Percentiles rank a stretch among this genome's conserved stretches.
Evolutionary conservation across 2,888 invertebrate genomes (phyloP).

Genomic region (Eueremaeus valkanovi): DNA sequence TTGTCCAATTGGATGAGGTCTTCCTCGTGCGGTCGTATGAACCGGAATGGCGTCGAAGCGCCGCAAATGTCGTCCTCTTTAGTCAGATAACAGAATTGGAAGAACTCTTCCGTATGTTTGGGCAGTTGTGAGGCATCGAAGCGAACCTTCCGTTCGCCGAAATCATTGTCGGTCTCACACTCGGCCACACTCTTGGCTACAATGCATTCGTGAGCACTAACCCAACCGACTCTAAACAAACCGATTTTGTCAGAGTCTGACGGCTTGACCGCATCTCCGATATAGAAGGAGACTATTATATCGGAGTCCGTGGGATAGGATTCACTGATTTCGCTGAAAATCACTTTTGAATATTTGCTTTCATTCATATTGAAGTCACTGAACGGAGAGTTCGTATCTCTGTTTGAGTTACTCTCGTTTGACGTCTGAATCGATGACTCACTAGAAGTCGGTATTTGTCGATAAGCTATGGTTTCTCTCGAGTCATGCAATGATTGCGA

Average conservation of each 20-base stretch:
- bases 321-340: conserved; percentile 20
- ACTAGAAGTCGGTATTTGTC: no score
- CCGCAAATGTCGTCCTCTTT: conserved; percentile 24
- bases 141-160: neutral
- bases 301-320: conserved; percentile 21
- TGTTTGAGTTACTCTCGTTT: no score
- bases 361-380: no score
- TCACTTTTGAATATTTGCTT: conserved; percentile 23
- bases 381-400: no score
- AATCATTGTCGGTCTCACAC: neutral
- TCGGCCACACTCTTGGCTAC: neutral
- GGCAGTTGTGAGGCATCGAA: neutral
- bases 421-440: no score
- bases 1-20: conserved; percentile 35
- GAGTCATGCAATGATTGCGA: no score
- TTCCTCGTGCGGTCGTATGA: conserved; percentile 19
- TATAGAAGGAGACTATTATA: neutral
- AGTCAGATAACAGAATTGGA: conserved; percentile 38
- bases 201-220: neutral
- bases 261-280: neutral
- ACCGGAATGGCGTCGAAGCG: conserved; percentile 34
- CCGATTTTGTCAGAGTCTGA: neutral
- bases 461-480: no score
- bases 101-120: conserved; percentile 22
- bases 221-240: conserved; percentile 3